These are phyloP conservation scores for Turritopsis rubra DNA, from an alignment of 30 jellyfish, hydroid and myxozoan species.

Conservation along the genomic window DNA sequence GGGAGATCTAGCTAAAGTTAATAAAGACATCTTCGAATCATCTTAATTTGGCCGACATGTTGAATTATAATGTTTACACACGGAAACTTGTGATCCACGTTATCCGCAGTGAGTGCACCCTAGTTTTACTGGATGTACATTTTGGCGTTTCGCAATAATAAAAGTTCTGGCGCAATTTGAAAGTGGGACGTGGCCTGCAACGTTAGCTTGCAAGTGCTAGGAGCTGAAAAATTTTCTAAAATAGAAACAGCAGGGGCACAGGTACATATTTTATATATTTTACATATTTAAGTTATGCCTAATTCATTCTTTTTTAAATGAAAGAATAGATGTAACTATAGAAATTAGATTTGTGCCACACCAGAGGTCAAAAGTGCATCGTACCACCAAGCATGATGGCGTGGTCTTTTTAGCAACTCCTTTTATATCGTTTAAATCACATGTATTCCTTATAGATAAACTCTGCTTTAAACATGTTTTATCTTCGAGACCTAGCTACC, in stretches of 20 bases:
- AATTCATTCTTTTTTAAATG: too few relatives aligned
- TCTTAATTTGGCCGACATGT: not conserved
- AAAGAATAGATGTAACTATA: too few relatives aligned
- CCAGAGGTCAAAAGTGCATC: too few relatives aligned
- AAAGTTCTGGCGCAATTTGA: not conserved
- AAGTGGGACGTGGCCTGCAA: not conserved
- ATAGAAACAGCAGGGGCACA: not conserved
- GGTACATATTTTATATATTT: not conserved
- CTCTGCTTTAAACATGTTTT: too few relatives aligned
- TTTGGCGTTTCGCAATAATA: not conserved
- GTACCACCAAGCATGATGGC: too few relatives aligned
- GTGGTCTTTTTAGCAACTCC: too few relatives aligned
- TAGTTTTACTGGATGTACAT: not conserved
- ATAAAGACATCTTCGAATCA: not conserved
- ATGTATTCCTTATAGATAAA: too few relatives aligned
- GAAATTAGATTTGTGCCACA: too few relatives aligned
- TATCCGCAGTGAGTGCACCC: not conserved
- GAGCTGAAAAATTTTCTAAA: not conserved
- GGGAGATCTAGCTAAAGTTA: conserved; percentile 17
- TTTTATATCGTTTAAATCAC: too few relatives aligned
- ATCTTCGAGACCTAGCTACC: too few relatives aligned
- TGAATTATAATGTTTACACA: not conserved
- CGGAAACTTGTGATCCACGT: not conserved
- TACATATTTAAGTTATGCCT: too few relatives aligned
- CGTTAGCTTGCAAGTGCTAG: not conserved